Evolutionary conservation across 1,140 invertebrate genomes (phyloP), one percentile per base, ranked within the genome.

Genomic region (Listronotus bonariensis): DNA sequence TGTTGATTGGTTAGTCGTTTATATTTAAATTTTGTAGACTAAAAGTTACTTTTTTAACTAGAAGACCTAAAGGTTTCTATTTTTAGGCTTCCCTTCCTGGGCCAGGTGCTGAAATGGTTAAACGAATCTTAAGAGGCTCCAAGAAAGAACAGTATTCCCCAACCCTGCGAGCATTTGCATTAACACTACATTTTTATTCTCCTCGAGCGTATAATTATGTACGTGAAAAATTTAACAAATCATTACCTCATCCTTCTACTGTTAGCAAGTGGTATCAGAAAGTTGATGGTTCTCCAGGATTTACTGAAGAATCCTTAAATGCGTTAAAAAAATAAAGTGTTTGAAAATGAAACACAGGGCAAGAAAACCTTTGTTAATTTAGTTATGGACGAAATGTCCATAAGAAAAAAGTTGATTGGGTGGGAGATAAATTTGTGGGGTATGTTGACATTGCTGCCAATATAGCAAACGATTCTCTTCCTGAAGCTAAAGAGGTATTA

Each of bases 331-430:
- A 14, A 53, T n/a, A 74, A 75, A 71, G 36, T 31, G 5, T 1
- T 3, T 31, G 36, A 41, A 61, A 72, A 73, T 65, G 18, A 38
- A 12, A 46, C 8, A 42, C 36, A 11, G 14, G 43, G 58, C 17
- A 58, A 32, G 14, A 40, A 58, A 40, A 38, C 51, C 6, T 71
- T 14, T 10, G 68, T 3, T 71, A 70, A 67, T 65, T 67, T 81
- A 46, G 31, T 74, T 9, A 62, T 79, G 1, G 78, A 79, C 70
- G 78, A 79, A 73, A 79, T 80, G 77, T 57, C 73, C 15, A 79
- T 79, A 17, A 54, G 72, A 14, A 53, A 74, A 68, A 75, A 53
- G 52, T 79, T 5, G 74, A 79, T 54, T 79, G 51, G 65, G 69
- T 70, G 49, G 70, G 73, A 5, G 34, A 59, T 46, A 72, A 68